Conservation (phyloP, 1,140 invertebrate genomes). For the Lasaia peninsularis region DNA sequence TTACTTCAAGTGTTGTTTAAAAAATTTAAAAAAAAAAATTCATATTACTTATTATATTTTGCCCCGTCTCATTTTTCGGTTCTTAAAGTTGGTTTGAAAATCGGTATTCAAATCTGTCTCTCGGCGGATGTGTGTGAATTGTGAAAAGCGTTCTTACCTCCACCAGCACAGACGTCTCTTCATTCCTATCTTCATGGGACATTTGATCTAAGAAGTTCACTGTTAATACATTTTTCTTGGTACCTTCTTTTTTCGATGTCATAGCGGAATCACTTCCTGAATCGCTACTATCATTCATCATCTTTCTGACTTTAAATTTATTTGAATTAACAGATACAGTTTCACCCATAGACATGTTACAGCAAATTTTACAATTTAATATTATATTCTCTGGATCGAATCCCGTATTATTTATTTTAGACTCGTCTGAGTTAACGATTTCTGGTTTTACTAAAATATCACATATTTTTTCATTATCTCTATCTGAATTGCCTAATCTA, state of each 20-base stretch:
- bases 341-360: slow-evolving; percentile 26
- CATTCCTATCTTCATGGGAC: slow-evolving; percentile 39
- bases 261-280: slow-evolving; percentile 26
- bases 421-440: slow-evolving; percentile 5
- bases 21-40: too few species aligned
- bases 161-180: slow-evolving; percentile 33
- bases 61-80: too few species aligned
- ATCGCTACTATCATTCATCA: slow-evolving; percentile 33
- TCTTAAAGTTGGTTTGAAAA: too few species aligned
- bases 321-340: slow-evolving; percentile 21
- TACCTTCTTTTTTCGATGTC: slow-evolving; percentile 30
- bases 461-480: slow-evolving; percentile 28
- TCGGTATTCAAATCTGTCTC: too few species aligned
- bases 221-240: slow-evolving; percentile 26
- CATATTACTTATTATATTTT: too few species aligned
- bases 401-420: slow-evolving; percentile 16
- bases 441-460: slow-evolving; percentile 32
- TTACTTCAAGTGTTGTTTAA: too few species aligned
- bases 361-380: slow-evolving; percentile 47
- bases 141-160: slow-evolving; percentile 38
- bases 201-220: slow-evolving; percentile 42
- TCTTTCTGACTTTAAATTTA: slow-evolving; percentile 38
- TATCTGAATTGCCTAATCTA: neutral
- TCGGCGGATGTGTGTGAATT: too few species aligned
- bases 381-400: slow-evolving; percentile 28